Evolutionary conservation across 2,113 vertebrate species (phyloP), one percentile per base, ranked within the genome.

Genomic region (Phodopus roborovskii): DNA sequence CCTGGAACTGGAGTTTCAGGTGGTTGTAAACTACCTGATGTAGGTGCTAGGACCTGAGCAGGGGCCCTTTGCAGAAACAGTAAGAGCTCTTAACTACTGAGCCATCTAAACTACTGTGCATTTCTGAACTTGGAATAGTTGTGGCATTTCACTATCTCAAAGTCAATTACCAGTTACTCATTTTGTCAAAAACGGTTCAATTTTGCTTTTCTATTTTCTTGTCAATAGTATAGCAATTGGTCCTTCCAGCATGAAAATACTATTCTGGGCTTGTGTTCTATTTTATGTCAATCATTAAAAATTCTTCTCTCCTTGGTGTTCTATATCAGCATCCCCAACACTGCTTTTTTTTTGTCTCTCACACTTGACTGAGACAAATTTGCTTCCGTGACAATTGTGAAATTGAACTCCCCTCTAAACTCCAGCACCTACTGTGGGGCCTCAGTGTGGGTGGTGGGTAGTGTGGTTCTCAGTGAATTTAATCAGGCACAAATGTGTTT

Each of bases 151-250:
- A 88, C 30, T 39, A 33, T 92, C 73, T 79, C 30, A 62, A 82
- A 75, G 22, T 19, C 36, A 87, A 20, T 30, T 20, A 58, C 70
- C 36, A 87, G 24, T 30, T 20, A 58, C 74, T 96, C 45, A 39
- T 12, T 91, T 53, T 92, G 16, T 60, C 60, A 74, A 19, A 9
- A 66, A 75, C 45, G 26, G 30, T 73, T 87, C 36, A 58, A 50
- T 79, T 94, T 96, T 56, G 73, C 12, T 66, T 95, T 95, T 33
- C n/a, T 17, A 81, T 48, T 84, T 53, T n/a, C 58, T 92, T 86
- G 22, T 75, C 58, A 66, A n/a, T 17, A 8, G 13, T n/a, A 1
- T n/a, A 75, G 45, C 56, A 7, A 92, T 39, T 88, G 70, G 66
- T 75, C 16, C 30, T 39, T 90, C 39, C 22, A 73, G 45, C 1